Evolutionary conservation across 1,140 invertebrate genomes (phyloP).

Genomic region (Tetragnatha versicolor): DNA sequence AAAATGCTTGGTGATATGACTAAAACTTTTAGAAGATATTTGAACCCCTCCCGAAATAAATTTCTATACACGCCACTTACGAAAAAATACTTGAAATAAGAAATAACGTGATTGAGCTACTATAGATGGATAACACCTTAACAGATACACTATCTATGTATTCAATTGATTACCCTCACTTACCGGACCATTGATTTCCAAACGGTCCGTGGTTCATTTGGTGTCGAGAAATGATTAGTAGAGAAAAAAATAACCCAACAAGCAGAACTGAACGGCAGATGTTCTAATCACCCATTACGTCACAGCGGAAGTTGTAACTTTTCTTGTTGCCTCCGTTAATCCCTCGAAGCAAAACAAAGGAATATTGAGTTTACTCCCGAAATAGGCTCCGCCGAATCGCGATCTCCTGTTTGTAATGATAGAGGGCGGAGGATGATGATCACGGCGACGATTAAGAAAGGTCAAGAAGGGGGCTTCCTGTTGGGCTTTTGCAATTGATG

Average conservation of each 20-base stretch:
- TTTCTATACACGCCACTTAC: no score
- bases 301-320: conserved; percentile 47
- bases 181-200: neutral
- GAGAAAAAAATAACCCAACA: conserved; percentile 4
- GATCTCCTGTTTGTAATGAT: conserved; percentile 41
- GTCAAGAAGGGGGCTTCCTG: conserved; percentile 33
- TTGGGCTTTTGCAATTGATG: neutral
- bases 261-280: conserved; percentile 22
- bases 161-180: no score
- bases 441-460: conserved; percentile 41
- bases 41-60: no score
- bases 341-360: conserved; percentile 44
- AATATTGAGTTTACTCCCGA: conserved; percentile 32
- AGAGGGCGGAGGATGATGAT: conserved; percentile 19
- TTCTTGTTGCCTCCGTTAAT: conserved; percentile 43
- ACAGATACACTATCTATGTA: no score
- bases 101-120: no score
- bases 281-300: conserved; percentile 14
- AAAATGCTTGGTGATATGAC: no score
- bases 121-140: no score
- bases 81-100: no score
- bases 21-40: no score
- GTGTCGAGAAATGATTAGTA: neutral
- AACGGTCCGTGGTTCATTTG: neutral
- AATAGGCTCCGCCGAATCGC: conserved; percentile 11